phyloP scores from a whole-genome alignment of 2,888 invertebrate species.

The Hypsopygia costalis region DNA sequence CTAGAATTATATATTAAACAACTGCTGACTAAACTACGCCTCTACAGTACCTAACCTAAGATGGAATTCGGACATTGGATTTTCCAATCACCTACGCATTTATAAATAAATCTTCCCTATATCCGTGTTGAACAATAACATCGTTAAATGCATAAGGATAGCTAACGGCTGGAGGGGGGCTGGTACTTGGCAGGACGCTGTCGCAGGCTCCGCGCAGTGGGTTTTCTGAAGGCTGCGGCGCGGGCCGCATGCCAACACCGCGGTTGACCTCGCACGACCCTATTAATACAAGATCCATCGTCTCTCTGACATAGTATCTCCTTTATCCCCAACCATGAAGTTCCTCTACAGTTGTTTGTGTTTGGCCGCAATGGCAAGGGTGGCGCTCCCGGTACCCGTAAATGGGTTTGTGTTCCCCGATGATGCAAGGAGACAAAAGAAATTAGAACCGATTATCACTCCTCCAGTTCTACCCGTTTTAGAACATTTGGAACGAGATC shows the following conservation, averaged over 20 bases:
- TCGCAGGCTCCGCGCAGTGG: constrained; percentile 66
- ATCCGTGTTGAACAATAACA: constrained; percentile 51
- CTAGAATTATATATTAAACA: no score
- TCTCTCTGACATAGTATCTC: constrained; percentile 56
- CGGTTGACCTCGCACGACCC: constrained; percentile 67
- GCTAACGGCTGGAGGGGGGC: constrained; percentile 46
- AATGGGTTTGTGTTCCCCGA: constrained; percentile 63
- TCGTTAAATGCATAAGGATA: constrained; percentile 58
- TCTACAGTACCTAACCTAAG: no score
- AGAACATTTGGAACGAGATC: constrained; percentile 74
- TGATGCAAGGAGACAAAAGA: constrained; percentile 49
- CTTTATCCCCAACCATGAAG: constrained; percentile 58
- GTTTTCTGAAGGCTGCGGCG: constrained; percentile 79
- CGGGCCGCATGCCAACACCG: constrained; percentile 78
- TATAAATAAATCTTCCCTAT: constrained; percentile 40
- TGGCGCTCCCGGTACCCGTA: constrained; percentile 49
- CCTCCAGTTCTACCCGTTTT: constrained; percentile 72
- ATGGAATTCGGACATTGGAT: constrained; percentile 45
- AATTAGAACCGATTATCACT: constrained; percentile 66
- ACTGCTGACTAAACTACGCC: no score
- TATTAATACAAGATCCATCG: constrained; percentile 74
- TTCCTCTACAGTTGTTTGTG: constrained; percentile 55
- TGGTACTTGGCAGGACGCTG: constrained; percentile 60
- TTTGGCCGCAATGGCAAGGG: constrained; percentile 34
- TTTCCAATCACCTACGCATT: constrained; percentile 52